A percentile compares a stretch with the other conserved stretches of the same genome.
These are phyloP conservation scores for Caranx melampygus DNA, from an alignment of 2,113 vertebrate species.

Conservation along the genomic window DNA sequence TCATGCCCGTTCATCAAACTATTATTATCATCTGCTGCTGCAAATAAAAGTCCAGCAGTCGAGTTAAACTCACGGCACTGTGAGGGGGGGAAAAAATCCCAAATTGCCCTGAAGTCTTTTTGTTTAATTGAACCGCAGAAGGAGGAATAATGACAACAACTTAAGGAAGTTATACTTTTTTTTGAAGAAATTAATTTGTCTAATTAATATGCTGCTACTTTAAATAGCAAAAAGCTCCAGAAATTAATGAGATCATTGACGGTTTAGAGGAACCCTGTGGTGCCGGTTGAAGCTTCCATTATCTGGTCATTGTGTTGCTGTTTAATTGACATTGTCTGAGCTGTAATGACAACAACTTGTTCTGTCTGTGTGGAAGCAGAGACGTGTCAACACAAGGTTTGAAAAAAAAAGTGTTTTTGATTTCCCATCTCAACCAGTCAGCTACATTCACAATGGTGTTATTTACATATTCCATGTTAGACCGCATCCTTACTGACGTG, in stretches of 20 bases:
- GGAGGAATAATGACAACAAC: neutral
- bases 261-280: constrained; percentile 31
- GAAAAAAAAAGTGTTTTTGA: neutral
- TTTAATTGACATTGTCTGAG: neutral
- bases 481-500: neutral
- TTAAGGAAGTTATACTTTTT: neutral
- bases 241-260: constrained; percentile 13
- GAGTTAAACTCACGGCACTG: neutral
- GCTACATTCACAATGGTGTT: no score
- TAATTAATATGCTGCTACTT: constrained; percentile 42
- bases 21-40: neutral
- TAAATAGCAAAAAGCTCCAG: neutral
- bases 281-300: constrained; percentile 7
- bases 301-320: neutral
- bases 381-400: neutral
- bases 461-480: neutral
- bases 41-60: neutral
- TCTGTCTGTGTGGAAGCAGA: neutral
- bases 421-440: neutral
- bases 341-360: neutral
- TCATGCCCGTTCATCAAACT: neutral
- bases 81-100: neutral
- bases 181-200: neutral
- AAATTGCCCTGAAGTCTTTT: constrained; percentile 23
- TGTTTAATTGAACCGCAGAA: constrained; percentile 18